Base-by-base conservation (phyloP, 1,140 invertebrate genomes). In the Agraylea sexmaculata region DNA sequence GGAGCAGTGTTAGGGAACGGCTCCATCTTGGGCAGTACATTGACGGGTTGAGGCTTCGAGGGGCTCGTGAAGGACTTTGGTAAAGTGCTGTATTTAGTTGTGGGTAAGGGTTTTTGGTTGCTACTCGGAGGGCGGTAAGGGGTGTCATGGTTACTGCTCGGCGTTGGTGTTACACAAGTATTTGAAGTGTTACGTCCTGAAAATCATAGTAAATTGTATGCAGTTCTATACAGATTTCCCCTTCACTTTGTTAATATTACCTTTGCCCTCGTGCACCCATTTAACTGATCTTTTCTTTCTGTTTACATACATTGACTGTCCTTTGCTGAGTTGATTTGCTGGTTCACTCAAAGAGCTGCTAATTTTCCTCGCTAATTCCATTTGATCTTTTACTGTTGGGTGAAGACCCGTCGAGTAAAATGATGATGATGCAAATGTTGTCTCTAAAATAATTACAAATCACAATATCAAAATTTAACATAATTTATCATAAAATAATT, bases 221-320 rank as follows among this genome's bases (percentile, higher is more conserved):
- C 6, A 31, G 6, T 6, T 31, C 6, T 13, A 11, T 10, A 10
- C 7, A 10, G 15, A 31, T 8, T 31, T 13, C 6, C 13, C 6
- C 15, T 31, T 8, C 30, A 15, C 6, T 31, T 31, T 7, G 8
- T 31, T 8, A 8, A 42, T 5, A 4, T 60, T 59, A 78, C 77
- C 77, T 66, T 77, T 72, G 60, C 85, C 83, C 68, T 90, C 86
- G 54, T 92, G 87, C 31, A 93, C 80, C 90, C 90, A 95, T 62
- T 92, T 92, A 42, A 86, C 80, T 4, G 89, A 89, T 51, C 86
- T 71, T 56, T 91, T 90, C 68, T 90, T 91, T 37, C 90, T 71
- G 58, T 90, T 92, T 48, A 90, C 87, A 58, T 92, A 95, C 91
- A 94, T 95, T 49, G 80, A 81, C 61, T 93, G 89, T 12, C 91